phyloP scores from a whole-genome alignment of 2,797 vertebrate species.

The Synaphobranchus kaupii region DNA sequence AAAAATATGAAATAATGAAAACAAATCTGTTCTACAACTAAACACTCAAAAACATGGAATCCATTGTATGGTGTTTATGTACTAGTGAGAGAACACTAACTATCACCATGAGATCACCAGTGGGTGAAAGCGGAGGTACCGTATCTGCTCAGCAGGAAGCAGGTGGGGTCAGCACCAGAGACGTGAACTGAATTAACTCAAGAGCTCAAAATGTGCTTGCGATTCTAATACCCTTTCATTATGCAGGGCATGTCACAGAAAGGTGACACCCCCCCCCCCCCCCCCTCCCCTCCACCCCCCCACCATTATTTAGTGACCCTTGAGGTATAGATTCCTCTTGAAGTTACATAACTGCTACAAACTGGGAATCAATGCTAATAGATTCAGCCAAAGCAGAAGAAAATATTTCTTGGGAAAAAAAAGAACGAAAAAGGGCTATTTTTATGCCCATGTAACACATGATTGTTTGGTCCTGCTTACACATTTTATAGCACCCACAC shows the following conservation, averaged over 20 bases:
- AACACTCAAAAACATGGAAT: not conserved
- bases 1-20: not conserved
- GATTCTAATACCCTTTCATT: not conserved
- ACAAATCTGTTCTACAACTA: not conserved
- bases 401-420: not conserved
- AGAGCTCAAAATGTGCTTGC: not conserved
- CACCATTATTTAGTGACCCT: not conserved
- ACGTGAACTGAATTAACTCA: not conserved
- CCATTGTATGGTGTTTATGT: not conserved
- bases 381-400: not conserved
- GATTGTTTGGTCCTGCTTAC: not conserved
- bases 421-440: not conserved
- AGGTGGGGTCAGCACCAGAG: slow-evolving; percentile 1
- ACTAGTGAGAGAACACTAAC: not conserved
- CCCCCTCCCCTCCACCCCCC: not conserved
- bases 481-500: not conserved
- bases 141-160: not conserved
- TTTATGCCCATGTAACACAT: not conserved
- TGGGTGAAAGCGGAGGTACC: not conserved
- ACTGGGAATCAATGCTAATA: not conserved
- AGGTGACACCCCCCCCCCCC: not conserved
- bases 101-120: not conserved
- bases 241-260: not conserved
- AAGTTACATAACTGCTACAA: not conserved
- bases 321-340: not conserved